phyloP scores from a whole-genome alignment of 2,888 invertebrate genomes.

The Keiferia lycopersicella region DNA sequence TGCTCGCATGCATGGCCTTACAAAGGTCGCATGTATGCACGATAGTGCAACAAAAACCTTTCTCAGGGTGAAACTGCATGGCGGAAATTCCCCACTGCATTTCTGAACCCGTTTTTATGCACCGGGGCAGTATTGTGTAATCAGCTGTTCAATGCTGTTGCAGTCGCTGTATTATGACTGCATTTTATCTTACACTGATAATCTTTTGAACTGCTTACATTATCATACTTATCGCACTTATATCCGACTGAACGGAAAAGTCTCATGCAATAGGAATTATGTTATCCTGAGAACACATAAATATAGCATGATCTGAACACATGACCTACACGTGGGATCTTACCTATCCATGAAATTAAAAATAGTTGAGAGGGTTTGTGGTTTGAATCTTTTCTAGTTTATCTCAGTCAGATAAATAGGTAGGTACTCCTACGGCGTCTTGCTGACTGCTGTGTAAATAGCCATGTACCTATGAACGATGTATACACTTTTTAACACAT shows the following conservation, averaged over 20 bases:
- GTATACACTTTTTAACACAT: too few relatives aligned
- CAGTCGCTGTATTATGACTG: not conserved
- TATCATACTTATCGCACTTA: not conserved
- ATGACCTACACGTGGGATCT: not conserved
- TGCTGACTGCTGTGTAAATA: not conserved
- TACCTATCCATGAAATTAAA: not conserved
- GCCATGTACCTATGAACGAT: too few relatives aligned
- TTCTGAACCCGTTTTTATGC: conserved; percentile 11
- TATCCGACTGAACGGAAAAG: not conserved
- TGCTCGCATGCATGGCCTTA: conserved; percentile 39
- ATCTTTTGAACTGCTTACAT: not conserved
- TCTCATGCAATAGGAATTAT: not conserved
- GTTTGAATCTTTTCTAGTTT: not conserved
- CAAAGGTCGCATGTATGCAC: conserved; percentile 41
- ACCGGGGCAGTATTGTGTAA: conserved; percentile 10
- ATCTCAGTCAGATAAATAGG: not conserved
- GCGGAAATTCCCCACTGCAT: conserved; percentile 16
- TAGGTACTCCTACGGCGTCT: not conserved
- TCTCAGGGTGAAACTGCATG: conserved; percentile 36
- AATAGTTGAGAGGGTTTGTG: not conserved
- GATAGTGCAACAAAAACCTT: conserved; percentile 39
- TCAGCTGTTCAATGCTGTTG: conserved; percentile 4
- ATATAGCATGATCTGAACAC: not conserved
- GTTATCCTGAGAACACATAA: not conserved
- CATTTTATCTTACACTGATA: not conserved